Conservation (phyloP, 1,140 invertebrate species). For the Drosophila quadrilineata region DNA sequence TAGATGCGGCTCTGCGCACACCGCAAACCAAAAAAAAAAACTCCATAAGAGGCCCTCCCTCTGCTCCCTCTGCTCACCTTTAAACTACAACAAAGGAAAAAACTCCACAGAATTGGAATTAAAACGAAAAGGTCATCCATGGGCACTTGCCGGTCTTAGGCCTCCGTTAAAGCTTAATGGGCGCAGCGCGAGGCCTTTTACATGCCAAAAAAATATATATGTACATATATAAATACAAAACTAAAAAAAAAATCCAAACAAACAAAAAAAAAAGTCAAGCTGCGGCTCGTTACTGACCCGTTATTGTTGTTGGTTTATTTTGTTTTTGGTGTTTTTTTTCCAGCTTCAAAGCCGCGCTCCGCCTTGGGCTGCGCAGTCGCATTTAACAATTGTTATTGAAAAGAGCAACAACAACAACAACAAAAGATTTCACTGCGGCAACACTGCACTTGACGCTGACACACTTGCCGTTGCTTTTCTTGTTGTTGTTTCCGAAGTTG, state of each 20-base stretch:
- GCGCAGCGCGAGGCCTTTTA: constrained; percentile 50
- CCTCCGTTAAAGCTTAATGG: constrained; percentile 58
- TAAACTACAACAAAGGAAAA: constrained; percentile 27
- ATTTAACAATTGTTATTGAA: constrained; percentile 48
- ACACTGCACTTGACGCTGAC: constrained; percentile 54
- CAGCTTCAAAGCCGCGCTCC: constrained; percentile 52
- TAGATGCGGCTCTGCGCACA: constrained; percentile 53
- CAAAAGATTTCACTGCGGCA: constrained; percentile 55
- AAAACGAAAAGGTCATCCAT: constrained; percentile 68
- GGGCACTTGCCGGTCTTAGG: constrained; percentile 57
- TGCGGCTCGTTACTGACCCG: constrained; percentile 29
- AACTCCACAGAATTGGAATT: constrained; percentile 61
- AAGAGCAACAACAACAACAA: constrained; percentile 18
- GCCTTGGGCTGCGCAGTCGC: constrained; percentile 57
- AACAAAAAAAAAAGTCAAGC: constrained; percentile 30
- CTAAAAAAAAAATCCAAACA: constrained; percentile 1
- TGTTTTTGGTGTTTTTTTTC: constrained; percentile 26
- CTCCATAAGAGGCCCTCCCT: too few species aligned
- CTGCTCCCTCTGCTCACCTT: too few species aligned
- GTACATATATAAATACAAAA: too few species aligned
- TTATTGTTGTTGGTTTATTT: constrained; percentile 26
- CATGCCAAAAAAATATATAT: constrained; percentile 44
- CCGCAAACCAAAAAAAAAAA: constrained; percentile 24
- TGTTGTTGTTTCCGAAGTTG: constrained; percentile 11
- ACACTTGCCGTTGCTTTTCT: constrained; percentile 32